Evolutionary conservation across 2,797 vertebrate species (phyloP), one percentile per base, ranked within the genome.

Genomic region (Xenentodon cancila): DNA sequence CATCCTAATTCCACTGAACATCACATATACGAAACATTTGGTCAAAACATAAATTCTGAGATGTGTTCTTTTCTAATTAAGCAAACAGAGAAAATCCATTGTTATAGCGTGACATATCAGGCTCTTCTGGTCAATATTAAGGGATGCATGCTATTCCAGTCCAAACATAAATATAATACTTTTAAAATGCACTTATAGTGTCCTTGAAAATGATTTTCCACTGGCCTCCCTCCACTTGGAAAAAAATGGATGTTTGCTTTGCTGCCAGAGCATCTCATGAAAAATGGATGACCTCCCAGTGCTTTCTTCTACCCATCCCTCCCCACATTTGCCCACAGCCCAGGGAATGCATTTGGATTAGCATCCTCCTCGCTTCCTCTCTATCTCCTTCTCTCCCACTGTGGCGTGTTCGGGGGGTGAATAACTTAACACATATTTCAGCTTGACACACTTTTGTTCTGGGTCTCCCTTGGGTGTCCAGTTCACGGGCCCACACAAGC

Each of bases 391-490:
- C 37, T n/a, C 48, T 47, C 40, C 19, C 50, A 73, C 61, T n/a
- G 34, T 72, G 68, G 53, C 54, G 85, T 72, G 65, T 83, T 79
- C 53, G 40, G 27, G 47, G 80, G 73, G 54, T 88, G 90, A 88
- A 91, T 89, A 90, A 88, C 88, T 91, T 91, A 89, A 85, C 85
- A 90, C 88, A 88, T 88, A 91, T 92, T 91, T 90, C 84, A 79
- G 84, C 76, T 71, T 89, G 86, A 90, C 88, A 92, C 89, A 91
- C 84, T 91, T 90, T 73, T 85, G 79, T 74, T 77, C 69, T 49
- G 64, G 74, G 71, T 85, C 67, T 88, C 88, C 84, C 87, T 67
- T 59, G 88, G 85, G 87, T 73, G 68, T 59, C 55, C 64, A 54
- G 77, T 82, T 81, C 84, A 79, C n/a, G 1, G 86, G 87, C 68